These are phyloP conservation scores for Anorthoa munda DNA, from an alignment of 2,888 invertebrate genomes.

Conservation along the genomic window DNA sequence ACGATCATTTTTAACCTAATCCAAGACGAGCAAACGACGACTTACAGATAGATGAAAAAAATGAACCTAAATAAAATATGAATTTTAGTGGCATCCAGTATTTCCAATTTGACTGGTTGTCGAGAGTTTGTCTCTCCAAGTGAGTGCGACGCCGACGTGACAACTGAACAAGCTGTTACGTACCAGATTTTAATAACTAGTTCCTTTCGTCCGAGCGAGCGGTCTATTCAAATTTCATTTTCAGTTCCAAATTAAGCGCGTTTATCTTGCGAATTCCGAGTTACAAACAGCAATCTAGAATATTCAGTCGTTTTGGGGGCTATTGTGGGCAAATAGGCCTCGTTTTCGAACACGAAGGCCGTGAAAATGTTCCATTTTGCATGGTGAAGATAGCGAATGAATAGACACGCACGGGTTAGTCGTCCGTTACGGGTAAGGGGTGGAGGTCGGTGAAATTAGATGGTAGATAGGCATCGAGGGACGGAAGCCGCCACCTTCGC, in stretches of 20 bases:
- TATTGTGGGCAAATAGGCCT: constrained; percentile 46
- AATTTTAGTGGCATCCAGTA: not conserved
- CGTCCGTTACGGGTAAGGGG: constrained; percentile 55
- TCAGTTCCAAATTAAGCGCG: constrained; percentile 30
- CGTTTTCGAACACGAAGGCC: constrained; percentile 50
- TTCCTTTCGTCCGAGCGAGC: constrained; percentile 46
- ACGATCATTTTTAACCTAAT: constrained; percentile 17
- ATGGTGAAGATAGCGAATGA: constrained; percentile 64
- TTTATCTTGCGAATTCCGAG: constrained; percentile 26
- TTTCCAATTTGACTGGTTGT: constrained; percentile 10
- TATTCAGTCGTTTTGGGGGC: constrained; percentile 20
- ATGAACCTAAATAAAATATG: not conserved
- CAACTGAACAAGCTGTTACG: constrained; percentile 50
- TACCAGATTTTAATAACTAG: constrained; percentile 55
- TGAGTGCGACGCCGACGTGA: constrained; percentile 39
- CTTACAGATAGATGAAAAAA: not conserved
- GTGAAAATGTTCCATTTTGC: constrained; percentile 61
- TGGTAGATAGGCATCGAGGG: constrained; percentile 71
- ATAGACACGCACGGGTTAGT: constrained; percentile 68
- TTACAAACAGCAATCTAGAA: constrained; percentile 36
- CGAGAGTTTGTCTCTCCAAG: constrained; percentile 17
- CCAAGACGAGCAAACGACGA: not conserved
- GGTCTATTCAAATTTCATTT: constrained; percentile 46
- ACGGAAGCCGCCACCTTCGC: constrained; percentile 74
- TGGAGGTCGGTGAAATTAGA: constrained; percentile 66